Evolutionary conservation across 2,888 invertebrate species (phyloP), one percentile per base, ranked within the genome.

Genomic region (Eurytoma adleriae): DNA sequence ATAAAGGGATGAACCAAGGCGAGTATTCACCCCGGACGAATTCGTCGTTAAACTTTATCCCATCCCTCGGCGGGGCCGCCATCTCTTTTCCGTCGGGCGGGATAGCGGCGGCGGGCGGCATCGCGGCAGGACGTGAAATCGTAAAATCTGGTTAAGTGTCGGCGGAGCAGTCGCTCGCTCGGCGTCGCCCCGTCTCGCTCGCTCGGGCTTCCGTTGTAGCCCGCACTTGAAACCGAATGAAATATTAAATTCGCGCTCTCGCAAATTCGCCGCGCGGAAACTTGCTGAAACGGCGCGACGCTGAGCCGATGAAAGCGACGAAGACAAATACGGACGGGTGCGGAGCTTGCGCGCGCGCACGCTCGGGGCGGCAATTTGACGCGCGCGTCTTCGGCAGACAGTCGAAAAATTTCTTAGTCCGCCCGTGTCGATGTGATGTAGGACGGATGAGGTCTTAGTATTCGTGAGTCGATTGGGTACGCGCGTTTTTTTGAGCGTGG

Each of bases 161-260:
- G 24, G 69, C 75, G 54, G 27, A 57, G 77, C 67, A 3, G 27
- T n/a, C 14, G 0, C 10, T 52, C 27, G 3, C 27, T 14, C 62
- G 24, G 24, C 30, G 16, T 73, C 54, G 59, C 48, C 18, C 12
- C 16, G 16, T 24, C 5, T 50, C 27, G 67, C 61, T 59, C n/a
- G 27, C 18, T 48, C 67, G 48, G 14, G 54, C 4, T n/a, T n/a
- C 54, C 54, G 14, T 54, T 54, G 18, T 48, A 48, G 48, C 40
- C 24, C 30, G 70, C 70, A 24, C 12, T 75, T 62, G 70, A 56
- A 64, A 79, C 57, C 79, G 62, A 68, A 80, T 64, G 76, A 78
- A 80, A 80, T 73, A 81, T 81, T 78, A 78, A 83, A 81, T 81
- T 78, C 66, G 68, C 54, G 56, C 24, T 70, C 62, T 62, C 61